Conservation (phyloP, 1,140 invertebrate species). For the Armadillidium nasatum region DNA sequence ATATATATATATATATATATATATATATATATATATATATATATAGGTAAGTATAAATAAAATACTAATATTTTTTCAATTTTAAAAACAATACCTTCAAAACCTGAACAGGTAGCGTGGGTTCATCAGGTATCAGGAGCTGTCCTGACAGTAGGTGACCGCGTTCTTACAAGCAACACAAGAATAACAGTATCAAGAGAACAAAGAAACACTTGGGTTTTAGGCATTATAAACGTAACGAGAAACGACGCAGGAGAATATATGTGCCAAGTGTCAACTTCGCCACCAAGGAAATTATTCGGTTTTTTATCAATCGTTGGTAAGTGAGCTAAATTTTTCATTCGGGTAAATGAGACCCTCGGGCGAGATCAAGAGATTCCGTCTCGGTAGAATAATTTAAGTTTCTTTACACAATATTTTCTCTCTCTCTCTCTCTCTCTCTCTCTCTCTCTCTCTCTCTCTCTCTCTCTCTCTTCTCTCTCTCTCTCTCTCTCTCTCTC, state of each 20-base stretch:
- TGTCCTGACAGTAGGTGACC: constrained; percentile 21
- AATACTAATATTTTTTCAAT: not conserved
- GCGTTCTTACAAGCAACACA: constrained; percentile 25
- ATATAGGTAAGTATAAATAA: not conserved
- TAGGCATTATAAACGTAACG: constrained; percentile 14
- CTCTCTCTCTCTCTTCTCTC: too few relatives aligned
- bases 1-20: constrained; percentile 17
- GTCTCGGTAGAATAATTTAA: too few relatives aligned
- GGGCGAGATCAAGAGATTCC: too few relatives aligned
- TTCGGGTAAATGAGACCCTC: too few relatives aligned
- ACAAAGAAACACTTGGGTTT: constrained; percentile 18
- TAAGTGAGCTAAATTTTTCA: constrained; percentile 5
- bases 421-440: too few relatives aligned
- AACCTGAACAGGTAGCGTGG: not conserved
- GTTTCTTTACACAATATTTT: too few relatives aligned
- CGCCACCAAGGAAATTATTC: constrained; percentile 13
- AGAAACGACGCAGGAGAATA: constrained; percentile 21
- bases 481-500: too few relatives aligned
- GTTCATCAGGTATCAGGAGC: constrained; percentile 17
- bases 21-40: constrained; percentile 9
- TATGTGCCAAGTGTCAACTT: constrained; percentile 19
- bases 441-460: too few relatives aligned
- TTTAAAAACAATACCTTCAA: not conserved
- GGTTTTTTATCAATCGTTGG: constrained; percentile 16
- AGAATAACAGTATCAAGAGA: constrained; percentile 6